Base-by-base conservation (phyloP, 1,140 invertebrate species). In the Formica exsecta region DNA sequence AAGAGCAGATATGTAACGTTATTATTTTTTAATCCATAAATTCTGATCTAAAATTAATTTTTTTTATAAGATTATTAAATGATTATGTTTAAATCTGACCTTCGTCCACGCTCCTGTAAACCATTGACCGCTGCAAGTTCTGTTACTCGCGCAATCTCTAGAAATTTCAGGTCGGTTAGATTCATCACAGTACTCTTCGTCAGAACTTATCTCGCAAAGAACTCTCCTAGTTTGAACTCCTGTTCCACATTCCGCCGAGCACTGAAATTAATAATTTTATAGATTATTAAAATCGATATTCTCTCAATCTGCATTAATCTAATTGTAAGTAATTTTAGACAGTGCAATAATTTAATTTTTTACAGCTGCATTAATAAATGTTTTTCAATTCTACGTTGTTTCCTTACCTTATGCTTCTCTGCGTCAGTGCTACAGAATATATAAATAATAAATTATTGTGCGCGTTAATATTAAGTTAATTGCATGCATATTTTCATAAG, bases 41-140 rank as follows among this genome's bases (percentile, higher is more conserved):
- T 81, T 16, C 7, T 44, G 51, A 3, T 57, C 22, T 25, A 74
- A 54, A 32, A 95, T 96, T 87, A 92, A 51, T 91, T 87, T 93
- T 54, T 95, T 91, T 92, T 93, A 92, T 93, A 92, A 91, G 13
- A 71, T 32, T 38, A 76, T 96, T 95, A 92, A 96, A 90, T 73
- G 91, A 44, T 57, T 41, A 29, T 13, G 38, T 70, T 80, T 41
- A 57, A 68, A 0, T 83, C 95, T 32, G 90, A 96, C 96, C 93
- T 96, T 92, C 3, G 96, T 94, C 97, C 97, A 98, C 1, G 97
- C 96, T 25, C 97, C 97, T 29, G 95, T 93, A 87, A 97, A 97
- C 97, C 97, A 98, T 87, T 96, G 95, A 0, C 96, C 96, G 29
- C 96, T 96, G 92, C 97, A 97, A 7, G 95, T 93, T 87, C 95